Evolutionary conservation across 2,797 vertebrate species (phyloP), one percentile per base, ranked within the genome.

Genomic region (Esox masquinongy): DNA sequence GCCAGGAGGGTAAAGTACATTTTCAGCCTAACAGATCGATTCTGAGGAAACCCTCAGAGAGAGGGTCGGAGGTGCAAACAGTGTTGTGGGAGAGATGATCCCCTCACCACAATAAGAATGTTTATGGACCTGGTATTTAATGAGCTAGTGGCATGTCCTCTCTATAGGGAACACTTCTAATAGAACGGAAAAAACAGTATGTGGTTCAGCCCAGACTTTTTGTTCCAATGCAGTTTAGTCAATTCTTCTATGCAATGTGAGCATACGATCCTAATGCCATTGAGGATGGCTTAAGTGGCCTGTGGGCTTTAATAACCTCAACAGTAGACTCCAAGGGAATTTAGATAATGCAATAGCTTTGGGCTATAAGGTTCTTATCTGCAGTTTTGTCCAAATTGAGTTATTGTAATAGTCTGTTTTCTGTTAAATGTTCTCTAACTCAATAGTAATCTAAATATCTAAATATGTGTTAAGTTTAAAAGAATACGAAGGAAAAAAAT

Each of bases 61-160:
- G n/a, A 22, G 8, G 53, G 8, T 59, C 7, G 53, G 53, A 22
- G n/a, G 53, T 59, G 53, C n/a, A n/a, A 59, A 59, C 53, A 22
- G 53, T 1, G 5, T 59, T 59, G n/a, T 59, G 53, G n/a, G 53
- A 59, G 53, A 59, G n/a, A 59, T n/a, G n/a, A 59, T 7, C 53
- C 53, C n/a, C 19, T 59, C n/a, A 56, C 53, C 53, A 59, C 53
- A 59, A 19, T 59, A 59, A 59, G n/a, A 59, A 59, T 59, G 53
- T 59, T 43, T 43, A 56, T 11, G 53, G 53, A 56, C 17, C 53
- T 56, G 53, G 53, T 56, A 22, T 59, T 22, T 59, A n/a, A 24
- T 59, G n/a, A n/a, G 22, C 19, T 59, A 59, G 19, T n/a, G n/a
- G 53, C 9, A 59, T 59, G 7, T 22, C 5, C 16, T 59, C 53